Evolutionary conservation across 1,140 invertebrate genomes (phyloP), one percentile per base, ranked within the genome.

Genomic region (Lepidurus arcticus): DNA sequence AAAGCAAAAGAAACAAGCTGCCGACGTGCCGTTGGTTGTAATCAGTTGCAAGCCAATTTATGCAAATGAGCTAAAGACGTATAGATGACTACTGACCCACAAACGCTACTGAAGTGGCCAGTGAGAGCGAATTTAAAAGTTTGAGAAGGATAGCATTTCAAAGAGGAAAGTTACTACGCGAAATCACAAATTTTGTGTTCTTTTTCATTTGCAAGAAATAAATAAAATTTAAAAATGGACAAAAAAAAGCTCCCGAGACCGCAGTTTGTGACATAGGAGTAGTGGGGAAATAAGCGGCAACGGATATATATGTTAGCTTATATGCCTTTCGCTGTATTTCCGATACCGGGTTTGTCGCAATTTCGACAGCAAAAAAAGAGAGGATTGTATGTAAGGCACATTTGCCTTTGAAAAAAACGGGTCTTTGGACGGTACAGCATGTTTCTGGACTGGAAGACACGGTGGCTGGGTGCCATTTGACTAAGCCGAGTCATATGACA

Each of bases 21-120:
- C 16, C 53, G 53, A 65, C 53, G 53, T 65, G 53, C 53, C n/a
- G 53, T 65, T 65, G 53, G 53, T 65, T 65, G 53, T 65, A 65
- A 65, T 65, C 16, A 65, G 53, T 65, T 65, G 16, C 53, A 65
- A 65, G 53, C 53, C 53, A 65, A 65, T 65, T 65, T 65, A 65
- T 65, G 53, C 53, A 65, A 65, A 65, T 65, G 53, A 13, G 53
- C 53, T 65, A 21, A 21, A 65, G 53, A 21, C 21, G 53, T 9
- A 65, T 65, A 65, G 6, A 65, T 7, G 53, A 13, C 21, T 65
- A 13, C 21, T 65, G 53, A 65, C 53, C 53, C 53, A 65, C 53
- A 65, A 65, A 65, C 16, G 53, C 53, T 65, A 65, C 53, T 65
- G 53, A 65, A 65, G 53, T 65, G 53, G 53, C 53, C 21, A 65